Evolutionary conservation across 92 coral and sea anemone species (phyloP), one percentile per base, ranked within the genome.

Genomic region (Scolanthus callimorphus): DNA sequence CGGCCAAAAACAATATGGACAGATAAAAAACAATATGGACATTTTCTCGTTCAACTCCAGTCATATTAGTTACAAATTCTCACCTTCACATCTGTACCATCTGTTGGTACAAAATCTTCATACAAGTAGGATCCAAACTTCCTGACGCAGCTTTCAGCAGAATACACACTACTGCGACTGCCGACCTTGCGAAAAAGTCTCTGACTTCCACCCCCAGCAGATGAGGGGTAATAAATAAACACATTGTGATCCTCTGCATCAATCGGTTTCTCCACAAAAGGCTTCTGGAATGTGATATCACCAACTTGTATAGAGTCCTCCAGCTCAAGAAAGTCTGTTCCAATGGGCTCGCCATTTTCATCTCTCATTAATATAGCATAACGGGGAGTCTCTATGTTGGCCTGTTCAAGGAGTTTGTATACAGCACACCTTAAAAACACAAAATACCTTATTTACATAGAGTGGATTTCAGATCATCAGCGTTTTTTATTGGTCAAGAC

Each of bases 1-100:
- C n/a, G n/a, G n/a, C n/a, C n/a, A n/a, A n/a, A n/a, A n/a, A n/a
- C n/a, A n/a, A n/a, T n/a, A n/a, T n/a, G n/a, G n/a, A n/a, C n/a
- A n/a, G n/a, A n/a, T n/a, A n/a, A n/a, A n/a, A n/a, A n/a, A n/a
- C n/a, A n/a, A n/a, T n/a, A n/a, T n/a, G n/a, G n/a, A n/a, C n/a
- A n/a, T n/a, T n/a, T n/a, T n/a, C n/a, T n/a, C n/a, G n/a, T n/a
- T n/a, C n/a, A n/a, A n/a, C n/a, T n/a, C n/a, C n/a, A n/a, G n/a
- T n/a, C n/a, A n/a, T n/a, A n/a, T n/a, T n/a, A n/a, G n/a, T n/a
- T n/a, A n/a, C n/a, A n/a, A n/a, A n/a, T n/a, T n/a, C n/a, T 6
- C 54, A 92, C 98, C 86, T 92, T 92, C 9, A 92, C 96, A 83
- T 92, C 98, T 21, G 98, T 92, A 15, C 98, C 98, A 50, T 92